These are phyloP conservation scores for Apocheima hispidaria DNA, from an alignment of 2,888 invertebrate genomes.

Conservation along the genomic window DNA sequence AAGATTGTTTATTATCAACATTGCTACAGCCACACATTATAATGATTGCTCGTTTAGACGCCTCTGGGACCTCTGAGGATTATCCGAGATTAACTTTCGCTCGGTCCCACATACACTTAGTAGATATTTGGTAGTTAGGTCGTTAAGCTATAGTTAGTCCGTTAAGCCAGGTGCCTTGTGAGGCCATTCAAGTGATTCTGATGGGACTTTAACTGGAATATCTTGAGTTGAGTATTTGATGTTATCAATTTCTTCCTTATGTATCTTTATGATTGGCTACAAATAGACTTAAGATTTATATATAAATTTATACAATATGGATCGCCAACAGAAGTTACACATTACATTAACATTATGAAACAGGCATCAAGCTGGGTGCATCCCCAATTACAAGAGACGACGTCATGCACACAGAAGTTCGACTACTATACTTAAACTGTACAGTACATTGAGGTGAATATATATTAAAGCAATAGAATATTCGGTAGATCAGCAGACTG, in stretches of 20 bases:
- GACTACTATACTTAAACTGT: neutral
- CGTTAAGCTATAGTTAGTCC: conserved; percentile 13
- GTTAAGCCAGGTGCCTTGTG: conserved; percentile 33
- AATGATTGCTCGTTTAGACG: conserved; percentile 2
- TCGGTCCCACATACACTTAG: conserved; percentile 37
- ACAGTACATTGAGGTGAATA: conserved; percentile 16
- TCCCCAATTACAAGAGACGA: too few species aligned
- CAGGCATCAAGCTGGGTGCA: too few species aligned
- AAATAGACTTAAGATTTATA: too few species aligned
- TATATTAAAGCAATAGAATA: conserved; percentile 21
- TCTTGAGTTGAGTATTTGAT: conserved; percentile 2
- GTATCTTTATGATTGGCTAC: too few species aligned
- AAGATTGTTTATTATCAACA: neutral
- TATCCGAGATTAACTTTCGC: conserved; percentile 38
- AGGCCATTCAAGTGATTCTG: conserved; percentile 31
- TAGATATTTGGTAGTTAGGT: conserved; percentile 35
- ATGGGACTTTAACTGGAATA: conserved; percentile 19
- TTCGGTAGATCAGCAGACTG: conserved; percentile 8
- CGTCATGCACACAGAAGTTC: too few species aligned
- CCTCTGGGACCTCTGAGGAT: conserved; percentile 29
- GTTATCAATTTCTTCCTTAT: too few species aligned
- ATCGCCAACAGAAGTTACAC: too few species aligned
- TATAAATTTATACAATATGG: too few species aligned
- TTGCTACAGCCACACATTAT: neutral
- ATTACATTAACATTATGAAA: too few species aligned